Conservation (phyloP, 2,797 vertebrate species). For the Coccyzus lansbergi region DNA sequence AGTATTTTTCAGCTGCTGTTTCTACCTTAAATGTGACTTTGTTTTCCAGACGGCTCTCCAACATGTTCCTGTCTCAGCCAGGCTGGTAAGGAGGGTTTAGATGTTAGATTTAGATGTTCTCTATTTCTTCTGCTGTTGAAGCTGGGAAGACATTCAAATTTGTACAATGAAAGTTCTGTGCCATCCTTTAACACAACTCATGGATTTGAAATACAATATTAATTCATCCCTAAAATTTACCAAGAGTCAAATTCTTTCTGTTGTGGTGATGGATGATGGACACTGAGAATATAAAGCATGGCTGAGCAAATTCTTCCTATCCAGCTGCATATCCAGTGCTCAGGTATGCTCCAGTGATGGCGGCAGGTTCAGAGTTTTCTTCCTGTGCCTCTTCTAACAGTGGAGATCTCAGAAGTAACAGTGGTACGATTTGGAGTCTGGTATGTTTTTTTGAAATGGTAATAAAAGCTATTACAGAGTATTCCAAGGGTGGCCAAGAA, state of each 20-base stretch:
- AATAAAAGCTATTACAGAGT: neutral
- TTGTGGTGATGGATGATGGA: neutral
- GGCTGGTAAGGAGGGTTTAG: neutral
- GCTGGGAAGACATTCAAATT: neutral
- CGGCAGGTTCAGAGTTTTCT: neutral
- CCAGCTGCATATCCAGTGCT: neutral
- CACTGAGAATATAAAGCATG: neutral
- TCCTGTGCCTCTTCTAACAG: neutral
- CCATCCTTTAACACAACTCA: neutral
- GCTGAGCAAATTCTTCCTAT: neutral
- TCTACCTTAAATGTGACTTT: neutral
- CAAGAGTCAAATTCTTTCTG: neutral
- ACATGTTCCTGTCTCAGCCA: neutral
- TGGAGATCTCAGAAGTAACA: neutral
- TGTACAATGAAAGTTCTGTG: neutral
- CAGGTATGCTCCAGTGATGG: neutral
- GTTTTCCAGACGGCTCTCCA: neutral
- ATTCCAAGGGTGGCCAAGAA: neutral
- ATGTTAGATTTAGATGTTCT: neutral
- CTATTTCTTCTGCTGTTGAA: neutral
- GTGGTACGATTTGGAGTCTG: neutral
- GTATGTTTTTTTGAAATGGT: neutral
- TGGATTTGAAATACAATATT: neutral
- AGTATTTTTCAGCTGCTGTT: slow-evolving; percentile 19
- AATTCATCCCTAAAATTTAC: neutral